These are phyloP conservation scores for Pangasius macronema DNA, from an alignment of 2,797 vertebrate genomes.

Conservation along the genomic window DNA sequence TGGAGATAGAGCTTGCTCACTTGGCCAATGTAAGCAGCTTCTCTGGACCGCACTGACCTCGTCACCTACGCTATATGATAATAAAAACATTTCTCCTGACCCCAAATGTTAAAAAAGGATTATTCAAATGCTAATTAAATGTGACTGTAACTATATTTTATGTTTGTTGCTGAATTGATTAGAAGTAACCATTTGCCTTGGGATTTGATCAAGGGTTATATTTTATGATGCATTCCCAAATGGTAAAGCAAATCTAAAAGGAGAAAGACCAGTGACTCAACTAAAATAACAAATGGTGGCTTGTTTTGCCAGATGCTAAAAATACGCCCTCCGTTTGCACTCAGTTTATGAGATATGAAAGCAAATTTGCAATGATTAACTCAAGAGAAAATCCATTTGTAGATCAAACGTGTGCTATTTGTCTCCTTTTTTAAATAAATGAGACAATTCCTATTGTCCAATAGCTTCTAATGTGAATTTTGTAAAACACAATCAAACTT, in stretches of 20 bases:
- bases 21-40: constrained; percentile 90
- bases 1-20: constrained; percentile 98
- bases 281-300: constrained; percentile 9
- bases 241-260: constrained; percentile 1
- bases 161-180: background rate
- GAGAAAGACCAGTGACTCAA: constrained; percentile 24
- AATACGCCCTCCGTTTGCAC: background rate
- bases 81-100: background rate
- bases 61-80: background rate
- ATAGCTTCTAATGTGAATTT: constrained; percentile 14
- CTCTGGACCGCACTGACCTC: background rate
- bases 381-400: constrained; percentile 1
- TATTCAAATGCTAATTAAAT: background rate
- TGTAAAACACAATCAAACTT: constrained; percentile 16
- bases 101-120: background rate
- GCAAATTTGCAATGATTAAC: constrained; percentile 2
- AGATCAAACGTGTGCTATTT: background rate
- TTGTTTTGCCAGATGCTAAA: constrained; percentile 15
- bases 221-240: constrained; percentile 25
- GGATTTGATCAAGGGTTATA: background rate
- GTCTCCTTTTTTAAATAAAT: constrained; percentile 14
- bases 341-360: constrained; percentile 20
- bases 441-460: background rate
- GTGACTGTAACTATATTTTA: background rate
- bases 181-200: background rate